Conservation (phyloP, 1,140 invertebrate species). For the Babylonia areolata region DNA sequence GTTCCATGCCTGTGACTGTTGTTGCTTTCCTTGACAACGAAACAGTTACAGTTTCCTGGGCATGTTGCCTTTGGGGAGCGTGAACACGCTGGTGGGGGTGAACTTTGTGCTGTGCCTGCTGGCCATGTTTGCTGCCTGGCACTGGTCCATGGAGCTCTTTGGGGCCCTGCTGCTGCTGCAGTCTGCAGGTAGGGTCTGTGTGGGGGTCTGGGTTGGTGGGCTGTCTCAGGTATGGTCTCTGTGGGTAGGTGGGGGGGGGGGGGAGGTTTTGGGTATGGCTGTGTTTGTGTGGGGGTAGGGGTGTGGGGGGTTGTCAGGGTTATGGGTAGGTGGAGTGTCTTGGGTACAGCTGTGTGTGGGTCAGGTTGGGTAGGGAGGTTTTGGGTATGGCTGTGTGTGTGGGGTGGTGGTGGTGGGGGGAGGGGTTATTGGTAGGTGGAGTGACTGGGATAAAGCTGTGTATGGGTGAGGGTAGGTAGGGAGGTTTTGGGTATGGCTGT, state of each 20-base stretch:
- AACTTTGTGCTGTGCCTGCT: constrained; percentile 59
- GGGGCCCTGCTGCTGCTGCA: constrained; percentile 57
- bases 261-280: background rate
- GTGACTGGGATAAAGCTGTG: too few species aligned
- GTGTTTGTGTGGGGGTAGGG: background rate
- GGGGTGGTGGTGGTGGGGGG: background rate
- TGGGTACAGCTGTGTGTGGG: background rate
- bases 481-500: background rate
- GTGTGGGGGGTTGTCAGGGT: background rate
- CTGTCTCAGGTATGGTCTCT: too few species aligned
- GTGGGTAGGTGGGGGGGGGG: background rate
- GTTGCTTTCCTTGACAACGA: constrained; percentile 44
- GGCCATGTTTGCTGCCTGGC: constrained; percentile 51
- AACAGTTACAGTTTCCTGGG: constrained; percentile 53
- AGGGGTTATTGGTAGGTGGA: too few species aligned
- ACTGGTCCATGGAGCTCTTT: constrained; percentile 52
- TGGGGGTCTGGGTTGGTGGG: too few species aligned
- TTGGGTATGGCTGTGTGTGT: background rate
- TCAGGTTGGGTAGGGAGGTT: background rate
- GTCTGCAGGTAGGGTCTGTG: constrained; percentile 60
- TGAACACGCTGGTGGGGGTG: constrained; percentile 54
- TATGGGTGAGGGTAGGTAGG: background rate
- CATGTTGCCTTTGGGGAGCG: constrained; percentile 47
- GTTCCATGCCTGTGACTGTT: too few species aligned
- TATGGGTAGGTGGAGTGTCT: too few species aligned